Evolutionary conservation across 2,797 vertebrate genomes (phyloP), one percentile per base, ranked within the genome.

Genomic region (Clarias fuscus): DNA sequence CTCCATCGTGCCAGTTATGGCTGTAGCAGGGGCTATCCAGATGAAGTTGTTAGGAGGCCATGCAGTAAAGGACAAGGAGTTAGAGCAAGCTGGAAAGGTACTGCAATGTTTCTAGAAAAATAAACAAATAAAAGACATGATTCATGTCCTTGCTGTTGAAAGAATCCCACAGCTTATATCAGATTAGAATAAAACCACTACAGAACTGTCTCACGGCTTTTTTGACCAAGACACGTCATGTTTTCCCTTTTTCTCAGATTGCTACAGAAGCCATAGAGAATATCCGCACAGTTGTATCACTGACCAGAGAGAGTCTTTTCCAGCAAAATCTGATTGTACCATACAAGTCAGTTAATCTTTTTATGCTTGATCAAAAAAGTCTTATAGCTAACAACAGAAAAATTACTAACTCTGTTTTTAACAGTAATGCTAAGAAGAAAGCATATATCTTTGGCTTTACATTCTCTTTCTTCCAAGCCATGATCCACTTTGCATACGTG

Each of bases 401-500:
- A 15, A 15, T 8, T 22, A 65, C 14, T 18, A 5, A 43, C 48
- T 59, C 37, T 58, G 7, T 30, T 13, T 68, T 33, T 70, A 15
- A 62, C 56, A 99, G 98, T 89, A 99, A 98, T 91, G 94, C 97
- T 7, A 89, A 96, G 91, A 96, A 94, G 91, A 99, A 98, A 88
- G 97, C 98, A 81, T 97, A 98, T 67, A 77, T 98, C 68, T 96
- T 97, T 5, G 98, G 98, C 7, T 7, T 98, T 24, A 97, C 96
- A n/a, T 99, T 96, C 86, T 95, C 96, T 80, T 94, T 99, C 90
- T 97, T 97, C 71, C 98, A 99, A 93, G 96, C 97, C 30, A 97
- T 99, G 94, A 95, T 99, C 93, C 99, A 97, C 92, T 99, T 99
- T 37, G 96, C 96, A 18, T 98, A 99, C 6, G 98, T 98, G n/a